Conservation (phyloP, 2,888 invertebrate species). For the Falcaria lacertinaria region DNA sequence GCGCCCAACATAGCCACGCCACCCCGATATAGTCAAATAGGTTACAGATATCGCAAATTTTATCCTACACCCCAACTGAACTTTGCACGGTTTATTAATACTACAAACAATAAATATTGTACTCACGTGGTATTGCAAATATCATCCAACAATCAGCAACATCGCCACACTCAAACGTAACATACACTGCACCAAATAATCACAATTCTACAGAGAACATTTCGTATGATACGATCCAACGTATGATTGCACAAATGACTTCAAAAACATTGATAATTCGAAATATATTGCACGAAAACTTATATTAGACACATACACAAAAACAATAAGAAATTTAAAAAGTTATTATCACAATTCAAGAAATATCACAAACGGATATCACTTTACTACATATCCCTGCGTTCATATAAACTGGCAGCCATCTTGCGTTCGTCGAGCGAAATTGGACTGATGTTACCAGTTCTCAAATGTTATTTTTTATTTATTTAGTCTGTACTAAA, state of each 20-base stretch:
- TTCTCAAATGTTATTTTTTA: conserved; percentile 7
- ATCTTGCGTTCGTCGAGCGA: conserved; percentile 75
- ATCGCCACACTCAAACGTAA: conserved; percentile 64
- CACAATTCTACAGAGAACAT: conserved; percentile 76
- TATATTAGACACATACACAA: conserved; percentile 54
- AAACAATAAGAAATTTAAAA: conserved; percentile 51
- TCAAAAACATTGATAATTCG: conserved; percentile 65
- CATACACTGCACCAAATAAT: conserved; percentile 73
- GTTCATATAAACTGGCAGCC: conserved; percentile 77
- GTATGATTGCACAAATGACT: conserved; percentile 68
- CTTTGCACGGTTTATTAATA: conserved; percentile 6
- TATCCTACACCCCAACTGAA: conserved; percentile 12
- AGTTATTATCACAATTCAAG: conserved; percentile 65
- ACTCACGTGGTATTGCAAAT: conserved; percentile 66
- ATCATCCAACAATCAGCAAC: conserved; percentile 74
- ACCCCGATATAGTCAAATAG: conserved; percentile 63
- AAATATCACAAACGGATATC: conserved; percentile 67
- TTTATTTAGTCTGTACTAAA: no score
- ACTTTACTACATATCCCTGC: conserved; percentile 74
- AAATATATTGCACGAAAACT: conserved; percentile 68
- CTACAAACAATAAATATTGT: conserved; percentile 19
- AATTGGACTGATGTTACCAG: conserved; percentile 48
- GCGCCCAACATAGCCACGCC: conserved; percentile 48
- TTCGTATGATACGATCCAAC: conserved; percentile 58
- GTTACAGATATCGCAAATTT: conserved; percentile 54